Evolutionary conservation across 1,140 invertebrate genomes (phyloP), one percentile per base, ranked within the genome.

Genomic region (Nasonia vitripennis): DNA sequence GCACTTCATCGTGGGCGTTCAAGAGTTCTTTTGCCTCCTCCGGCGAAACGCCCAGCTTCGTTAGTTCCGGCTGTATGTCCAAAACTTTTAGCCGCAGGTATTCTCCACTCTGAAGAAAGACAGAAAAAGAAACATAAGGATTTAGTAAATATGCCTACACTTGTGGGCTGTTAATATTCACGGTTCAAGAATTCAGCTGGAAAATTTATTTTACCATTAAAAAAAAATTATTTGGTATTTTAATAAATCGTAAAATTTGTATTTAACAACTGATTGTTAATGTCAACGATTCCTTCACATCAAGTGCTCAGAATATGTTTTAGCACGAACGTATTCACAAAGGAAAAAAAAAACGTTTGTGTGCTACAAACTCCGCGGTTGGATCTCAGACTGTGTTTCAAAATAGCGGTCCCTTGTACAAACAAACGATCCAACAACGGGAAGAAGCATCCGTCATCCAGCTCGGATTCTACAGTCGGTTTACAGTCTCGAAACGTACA

Each of bases 61-160:
- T 97, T 86, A 98, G 94, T 90, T 96, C 96, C 67, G 98, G 98
- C 75, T 96, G 95, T 91, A 98, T 95, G 91, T 98, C 97, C 87
- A 98, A 94, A 79, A 99, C 96, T 90, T 97, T 97, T 81, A 98
- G 94, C 90, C 97, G 95, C 87, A 98, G 94, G 94, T 96, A 97
- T 91, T 97, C 96, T 89, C 95, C 95, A 90, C 96, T 97, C 97
- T 98, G 93, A 48, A 95, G 95, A 84, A 91, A 85, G 55, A 7
- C 67, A 68, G 10, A 23, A 45, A 31, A 81, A 37, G 34, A n/a
- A 80, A 3, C 2, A 41, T 70, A 6, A 78, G n/a, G 12, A 62
- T 20, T 78, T 67, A 37, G 48, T 85, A 87, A 62, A 20, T 51
- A 27, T 14, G 45, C 17, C 23, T 70, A 14, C 7, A 83, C 31